Percentiles rank a stretch among this genome's conserved stretches.
phyloP scores from a whole-genome alignment of 2,113 vertebrate species.

The Ageneiosus marmoratus region DNA sequence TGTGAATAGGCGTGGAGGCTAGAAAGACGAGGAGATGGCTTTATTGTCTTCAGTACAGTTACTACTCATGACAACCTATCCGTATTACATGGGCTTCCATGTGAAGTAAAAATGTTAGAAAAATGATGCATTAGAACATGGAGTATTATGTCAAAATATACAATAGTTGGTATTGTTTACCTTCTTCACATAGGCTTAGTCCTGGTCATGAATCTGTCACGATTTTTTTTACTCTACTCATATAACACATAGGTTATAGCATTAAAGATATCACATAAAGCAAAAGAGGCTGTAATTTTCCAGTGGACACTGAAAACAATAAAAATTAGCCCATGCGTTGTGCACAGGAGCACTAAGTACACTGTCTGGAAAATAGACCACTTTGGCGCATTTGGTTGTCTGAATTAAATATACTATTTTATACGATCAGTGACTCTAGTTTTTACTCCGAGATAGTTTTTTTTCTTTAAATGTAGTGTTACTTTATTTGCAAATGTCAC shows the following conservation, averaged over 20 bases:
- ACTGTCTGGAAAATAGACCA: conserved; percentile 30
- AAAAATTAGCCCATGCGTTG: conserved; percentile 46
- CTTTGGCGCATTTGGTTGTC: conserved; percentile 38
- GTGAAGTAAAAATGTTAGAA: conserved; percentile 25
- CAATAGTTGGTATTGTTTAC: conserved; percentile 37
- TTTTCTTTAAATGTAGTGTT: too few relatives aligned
- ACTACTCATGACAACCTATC: background rate
- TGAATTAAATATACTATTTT: conserved; percentile 47
- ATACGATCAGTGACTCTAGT: conserved; percentile 2
- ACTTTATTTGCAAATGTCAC: conserved; percentile 41
- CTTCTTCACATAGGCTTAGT: conserved; percentile 16
- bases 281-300: conserved; percentile 49
- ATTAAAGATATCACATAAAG: background rate
- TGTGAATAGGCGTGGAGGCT: background rate
- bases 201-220: conserved; percentile 14
- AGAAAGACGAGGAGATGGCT: background rate
- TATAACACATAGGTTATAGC: background rate
- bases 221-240: background rate
- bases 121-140: conserved; percentile 30
- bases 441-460: too few relatives aligned
- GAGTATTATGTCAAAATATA: conserved; percentile 25
- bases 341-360: conserved; percentile 43
- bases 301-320: conserved; percentile 38
- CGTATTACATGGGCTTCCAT: conserved; percentile 3
- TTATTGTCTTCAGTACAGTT: background rate